phyloP scores from a whole-genome alignment of 2,888 invertebrate species.

The Drosophila kuntzei region DNA sequence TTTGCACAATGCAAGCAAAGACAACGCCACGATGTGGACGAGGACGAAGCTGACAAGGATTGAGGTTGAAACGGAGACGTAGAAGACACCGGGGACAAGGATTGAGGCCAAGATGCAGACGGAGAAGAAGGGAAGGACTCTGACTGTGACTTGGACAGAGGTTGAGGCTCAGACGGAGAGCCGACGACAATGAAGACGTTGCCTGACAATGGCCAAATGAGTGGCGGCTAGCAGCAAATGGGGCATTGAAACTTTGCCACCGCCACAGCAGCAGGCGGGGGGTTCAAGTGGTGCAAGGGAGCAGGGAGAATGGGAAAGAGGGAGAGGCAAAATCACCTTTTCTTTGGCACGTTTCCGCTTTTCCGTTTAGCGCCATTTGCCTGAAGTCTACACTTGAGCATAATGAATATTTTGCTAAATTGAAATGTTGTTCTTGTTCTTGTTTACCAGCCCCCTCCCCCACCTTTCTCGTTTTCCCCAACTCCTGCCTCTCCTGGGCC shows the following conservation, averaged over 20 bases:
- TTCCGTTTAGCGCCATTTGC: conserved; percentile 73
- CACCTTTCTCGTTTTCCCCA: neutral
- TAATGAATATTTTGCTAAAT: conserved; percentile 79
- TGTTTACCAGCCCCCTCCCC: neutral
- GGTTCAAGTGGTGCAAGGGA: neutral
- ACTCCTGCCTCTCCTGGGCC: neutral
- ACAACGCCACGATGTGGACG: conserved; percentile 18
- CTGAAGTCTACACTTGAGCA: conserved; percentile 68
- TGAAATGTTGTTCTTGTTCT: conserved; percentile 73
- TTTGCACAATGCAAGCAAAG: conserved; percentile 65
- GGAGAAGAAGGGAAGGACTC: neutral
- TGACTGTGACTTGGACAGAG: neutral
- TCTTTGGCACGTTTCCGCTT: conserved; percentile 75
- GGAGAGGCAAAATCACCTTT: conserved; percentile 46
- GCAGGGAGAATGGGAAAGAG: neutral
- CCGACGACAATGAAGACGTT: conserved; percentile 62
- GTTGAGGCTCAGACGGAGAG: conserved; percentile 11
- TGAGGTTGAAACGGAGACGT: conserved; percentile 18
- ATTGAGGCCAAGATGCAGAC: conserved; percentile 5
- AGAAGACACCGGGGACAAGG: neutral
- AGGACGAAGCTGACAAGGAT: conserved; percentile 15
- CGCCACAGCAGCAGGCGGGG: neutral
- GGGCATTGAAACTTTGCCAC: conserved; percentile 11
- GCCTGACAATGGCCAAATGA: conserved; percentile 63
- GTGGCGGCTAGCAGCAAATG: conserved; percentile 17